Evolutionary conservation across 2,797 vertebrate species (phyloP).

Genomic region (Tenualosa thibaudeaui): DNA sequence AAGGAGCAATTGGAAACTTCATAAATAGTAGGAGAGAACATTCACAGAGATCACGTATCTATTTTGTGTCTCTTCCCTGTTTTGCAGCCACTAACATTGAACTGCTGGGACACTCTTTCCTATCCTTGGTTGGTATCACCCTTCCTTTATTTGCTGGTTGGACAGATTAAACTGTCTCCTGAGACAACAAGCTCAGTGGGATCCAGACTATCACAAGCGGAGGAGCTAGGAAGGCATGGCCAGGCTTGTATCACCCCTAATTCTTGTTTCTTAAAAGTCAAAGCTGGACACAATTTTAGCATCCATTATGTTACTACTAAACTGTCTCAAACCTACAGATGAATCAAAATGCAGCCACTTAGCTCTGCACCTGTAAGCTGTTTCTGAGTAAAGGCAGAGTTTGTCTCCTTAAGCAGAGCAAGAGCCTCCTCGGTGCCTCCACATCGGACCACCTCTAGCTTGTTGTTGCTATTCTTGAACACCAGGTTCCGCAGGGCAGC

Average conservation of each 20-base stretch:
- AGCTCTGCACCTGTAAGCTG: conserved; percentile 83
- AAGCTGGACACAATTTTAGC: too few species aligned
- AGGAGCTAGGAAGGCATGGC: too few species aligned
- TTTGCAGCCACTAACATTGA: not conserved
- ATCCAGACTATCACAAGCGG: too few species aligned
- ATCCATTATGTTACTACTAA: too few species aligned
- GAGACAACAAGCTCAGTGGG: too few species aligned
- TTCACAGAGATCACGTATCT: not conserved
- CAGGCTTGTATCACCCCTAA: too few species aligned
- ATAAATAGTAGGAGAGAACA: not conserved
- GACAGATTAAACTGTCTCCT: too few species aligned
- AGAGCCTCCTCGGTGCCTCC: conserved; percentile 80
- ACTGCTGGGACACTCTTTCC: not conserved
- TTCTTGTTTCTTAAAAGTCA: too few species aligned
- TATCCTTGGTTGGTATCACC: not conserved
- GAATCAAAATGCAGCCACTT: too few species aligned
- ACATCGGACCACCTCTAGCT: conserved; percentile 80
- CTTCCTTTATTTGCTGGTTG: too few species aligned
- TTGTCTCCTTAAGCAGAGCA: conserved; percentile 76
- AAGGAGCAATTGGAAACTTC: not conserved
- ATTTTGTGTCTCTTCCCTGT: not conserved
- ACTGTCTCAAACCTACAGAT: too few species aligned
- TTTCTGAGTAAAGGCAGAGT: conserved; percentile 83
- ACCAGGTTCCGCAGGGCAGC: conserved; percentile 90
- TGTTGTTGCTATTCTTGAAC: conserved; percentile 81